Evolutionary conservation across 2,113 vertebrate species (phyloP).

Genomic region (Oncorhynchus mykiss): DNA sequence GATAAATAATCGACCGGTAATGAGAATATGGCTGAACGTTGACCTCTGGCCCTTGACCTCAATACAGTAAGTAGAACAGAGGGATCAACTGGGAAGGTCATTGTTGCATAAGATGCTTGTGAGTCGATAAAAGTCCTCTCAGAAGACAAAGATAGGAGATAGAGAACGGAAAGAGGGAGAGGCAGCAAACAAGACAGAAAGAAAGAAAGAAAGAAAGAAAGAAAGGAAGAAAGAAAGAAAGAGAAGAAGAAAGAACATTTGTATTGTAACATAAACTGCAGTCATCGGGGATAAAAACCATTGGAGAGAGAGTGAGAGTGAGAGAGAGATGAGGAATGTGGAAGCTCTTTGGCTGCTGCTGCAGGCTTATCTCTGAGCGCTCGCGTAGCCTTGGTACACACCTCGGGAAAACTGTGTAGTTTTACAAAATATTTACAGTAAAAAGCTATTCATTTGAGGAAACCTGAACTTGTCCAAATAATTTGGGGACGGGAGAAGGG

Average conservation of each 20-base stretch:
- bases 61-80: slow-evolving; percentile 17
- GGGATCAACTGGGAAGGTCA: background rate
- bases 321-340: slow-evolving; percentile 43
- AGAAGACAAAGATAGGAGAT: background rate
- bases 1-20: background rate
- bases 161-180: background rate
- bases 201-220: background rate
- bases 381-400: background rate
- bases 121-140: too few relatives aligned
- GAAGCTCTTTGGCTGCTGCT: background rate
- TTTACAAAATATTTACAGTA: slow-evolving; percentile 67
- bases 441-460: slow-evolving; percentile 68
- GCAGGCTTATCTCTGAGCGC: background rate
- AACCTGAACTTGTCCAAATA: slow-evolving; percentile 68
- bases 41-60: slow-evolving; percentile 20
- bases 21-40: background rate
- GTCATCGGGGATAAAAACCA: too few relatives aligned
- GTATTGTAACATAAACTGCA: slow-evolving; percentile 16
- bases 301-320: background rate
- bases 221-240: background rate
- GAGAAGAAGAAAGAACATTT: background rate
- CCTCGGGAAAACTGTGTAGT: slow-evolving; percentile 19
- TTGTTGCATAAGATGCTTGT: background rate
- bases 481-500: slow-evolving; percentile 5
- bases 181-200: too few relatives aligned